phyloP scores from a whole-genome alignment of 2,797 vertebrate species.

The Sebastes kiyomatsui region DNA sequence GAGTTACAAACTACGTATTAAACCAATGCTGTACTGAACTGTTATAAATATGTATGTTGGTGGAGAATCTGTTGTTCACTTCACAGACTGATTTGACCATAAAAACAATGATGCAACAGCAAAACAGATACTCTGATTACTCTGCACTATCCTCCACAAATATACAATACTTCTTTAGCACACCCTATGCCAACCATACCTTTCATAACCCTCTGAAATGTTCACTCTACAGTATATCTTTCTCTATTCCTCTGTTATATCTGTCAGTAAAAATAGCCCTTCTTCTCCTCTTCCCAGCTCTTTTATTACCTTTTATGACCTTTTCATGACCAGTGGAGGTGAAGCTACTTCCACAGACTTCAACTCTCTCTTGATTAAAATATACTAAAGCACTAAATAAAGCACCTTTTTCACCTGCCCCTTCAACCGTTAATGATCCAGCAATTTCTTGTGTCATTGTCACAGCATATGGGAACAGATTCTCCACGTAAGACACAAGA shows the following conservation, averaged over 20 bases:
- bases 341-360: not conserved
- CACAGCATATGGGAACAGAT: not conserved
- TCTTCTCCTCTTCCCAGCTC: not conserved
- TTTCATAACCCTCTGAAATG: not conserved
- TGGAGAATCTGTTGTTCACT: not conserved
- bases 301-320: constrained; percentile 21
- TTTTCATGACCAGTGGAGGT: not conserved
- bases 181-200: not conserved
- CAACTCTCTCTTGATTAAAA: constrained; percentile 36
- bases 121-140: not conserved
- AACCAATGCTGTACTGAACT: not conserved
- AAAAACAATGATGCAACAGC: not conserved
- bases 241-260: constrained; percentile 22
- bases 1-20: constrained; percentile 25
- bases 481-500: constrained; percentile 2
- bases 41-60: not conserved
- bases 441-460: not conserved
- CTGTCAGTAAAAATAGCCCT: constrained; percentile 4
- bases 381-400: not conserved
- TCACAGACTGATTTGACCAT: not conserved
- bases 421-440: not conserved
- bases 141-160: not conserved
- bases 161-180: not conserved
- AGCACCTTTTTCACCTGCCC: not conserved
- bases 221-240: not conserved